These are phyloP conservation scores for Paragorgia papillata DNA, from an alignment of 92 coral and sea anemone species.

Conservation along the genomic window DNA sequence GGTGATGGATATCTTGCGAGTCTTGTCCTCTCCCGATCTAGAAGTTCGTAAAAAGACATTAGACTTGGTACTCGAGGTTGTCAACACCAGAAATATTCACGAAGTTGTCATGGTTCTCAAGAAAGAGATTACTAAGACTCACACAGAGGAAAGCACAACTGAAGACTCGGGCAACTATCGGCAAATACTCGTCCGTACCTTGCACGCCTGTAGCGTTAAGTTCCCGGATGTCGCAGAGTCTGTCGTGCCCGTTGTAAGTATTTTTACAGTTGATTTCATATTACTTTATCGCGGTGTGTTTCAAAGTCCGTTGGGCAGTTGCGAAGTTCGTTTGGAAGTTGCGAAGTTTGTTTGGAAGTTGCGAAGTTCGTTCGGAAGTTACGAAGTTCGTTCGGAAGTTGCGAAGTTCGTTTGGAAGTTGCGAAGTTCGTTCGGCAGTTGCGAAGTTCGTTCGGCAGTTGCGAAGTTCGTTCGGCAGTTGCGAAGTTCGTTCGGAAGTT, in stretches of 20 bases:
- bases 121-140: constrained; percentile 97
- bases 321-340: too few relatives aligned
- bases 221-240: constrained; percentile 99
- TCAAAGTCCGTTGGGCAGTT: too few relatives aligned
- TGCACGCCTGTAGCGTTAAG: constrained; percentile 98
- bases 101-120: constrained; percentile 97
- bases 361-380: too few relatives aligned
- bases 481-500: too few relatives aligned
- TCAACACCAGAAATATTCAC: constrained; percentile 86
- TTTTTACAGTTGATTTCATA: too few relatives aligned
- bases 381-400: too few relatives aligned
- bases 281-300: too few relatives aligned
- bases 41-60: constrained; percentile 99
- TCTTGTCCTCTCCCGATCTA: constrained; percentile 91
- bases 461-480: too few relatives aligned
- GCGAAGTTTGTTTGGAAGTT: too few relatives aligned
- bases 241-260: constrained; percentile 91
- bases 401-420: too few relatives aligned
- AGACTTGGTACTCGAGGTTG: constrained; percentile 93
- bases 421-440: too few relatives aligned
- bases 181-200: constrained; percentile 93
- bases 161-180: constrained; percentile 98
- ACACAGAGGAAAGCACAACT: constrained; percentile 81
- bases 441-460: too few relatives aligned
- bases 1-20: constrained; percentile 99